These are phyloP conservation scores for Hydropsyche tenuis DNA, from an alignment of 1,140 invertebrate genomes.

Conservation along the genomic window DNA sequence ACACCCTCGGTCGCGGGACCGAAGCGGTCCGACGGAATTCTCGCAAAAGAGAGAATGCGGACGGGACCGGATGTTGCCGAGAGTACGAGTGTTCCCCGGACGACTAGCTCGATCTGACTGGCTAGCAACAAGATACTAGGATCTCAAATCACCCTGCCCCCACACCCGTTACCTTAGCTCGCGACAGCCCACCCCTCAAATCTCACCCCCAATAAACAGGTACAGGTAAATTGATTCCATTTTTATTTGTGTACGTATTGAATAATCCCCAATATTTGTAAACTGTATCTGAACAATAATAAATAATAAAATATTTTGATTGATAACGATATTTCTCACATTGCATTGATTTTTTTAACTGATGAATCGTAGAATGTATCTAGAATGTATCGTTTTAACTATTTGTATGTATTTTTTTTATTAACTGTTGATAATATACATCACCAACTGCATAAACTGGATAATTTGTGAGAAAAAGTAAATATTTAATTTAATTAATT, in stretches of 20 bases:
- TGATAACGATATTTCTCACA: background rate
- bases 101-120: conserved; percentile 47
- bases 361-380: too few relatives aligned
- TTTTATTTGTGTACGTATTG: background rate
- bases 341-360: background rate
- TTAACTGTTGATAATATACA: background rate
- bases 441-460: conserved; percentile 12
- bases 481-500: background rate
- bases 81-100: conserved; percentile 46
- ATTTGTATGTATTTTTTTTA: too few relatives aligned
- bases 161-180: conserved; percentile 19
- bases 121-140: conserved; percentile 46
- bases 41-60: background rate
- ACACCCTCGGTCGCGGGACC: conserved; percentile 37
- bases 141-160: conserved; percentile 29
- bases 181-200: conserved; percentile 14
- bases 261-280: too few relatives aligned
- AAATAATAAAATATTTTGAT: background rate
- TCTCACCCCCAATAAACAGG: conserved; percentile 19
- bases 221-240: conserved; percentile 28
- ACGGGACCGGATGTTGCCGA: conserved; percentile 4
- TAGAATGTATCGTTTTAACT: too few relatives aligned
- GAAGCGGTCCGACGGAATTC: background rate
- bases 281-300: too few relatives aligned
- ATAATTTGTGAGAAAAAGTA: conserved; percentile 5